Percentiles rank a stretch among this genome's conserved stretches.
phyloP scores from a whole-genome alignment of 2,113 vertebrate species.

The Charadrius vociferus region DNA sequence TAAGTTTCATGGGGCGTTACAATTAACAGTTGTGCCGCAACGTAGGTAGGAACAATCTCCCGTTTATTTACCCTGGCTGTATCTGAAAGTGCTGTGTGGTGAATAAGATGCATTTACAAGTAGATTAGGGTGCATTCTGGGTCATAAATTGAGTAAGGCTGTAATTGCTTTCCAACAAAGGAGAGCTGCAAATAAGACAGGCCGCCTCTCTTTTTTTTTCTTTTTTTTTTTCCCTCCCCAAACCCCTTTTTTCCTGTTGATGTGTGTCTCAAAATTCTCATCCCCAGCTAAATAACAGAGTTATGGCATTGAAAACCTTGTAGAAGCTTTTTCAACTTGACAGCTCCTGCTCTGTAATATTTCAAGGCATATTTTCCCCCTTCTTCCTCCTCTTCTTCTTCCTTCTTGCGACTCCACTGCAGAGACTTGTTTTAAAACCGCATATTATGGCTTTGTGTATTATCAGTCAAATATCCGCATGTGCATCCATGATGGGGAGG shows the following conservation, averaged over 20 bases:
- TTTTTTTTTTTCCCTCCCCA: not conserved
- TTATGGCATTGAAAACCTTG: conserved; percentile 19
- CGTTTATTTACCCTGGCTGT: conserved; percentile 69
- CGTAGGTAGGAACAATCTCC: conserved; percentile 75
- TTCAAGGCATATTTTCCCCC: conserved; percentile 18
- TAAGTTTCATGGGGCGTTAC: conserved; percentile 78
- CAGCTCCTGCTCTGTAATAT: conserved; percentile 41
- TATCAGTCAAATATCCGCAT: conserved; percentile 50
- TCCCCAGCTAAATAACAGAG: conserved; percentile 46
- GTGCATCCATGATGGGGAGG: conserved; percentile 30
- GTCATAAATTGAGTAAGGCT: conserved; percentile 75
- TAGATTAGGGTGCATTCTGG: conserved; percentile 73
- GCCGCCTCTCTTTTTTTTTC: not conserved
- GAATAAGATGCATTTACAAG: conserved; percentile 72
- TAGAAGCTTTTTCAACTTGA: conserved; percentile 23
- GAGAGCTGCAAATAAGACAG: conserved; percentile 67
- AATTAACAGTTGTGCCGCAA: conserved; percentile 73
- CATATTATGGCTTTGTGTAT: conserved; percentile 30
- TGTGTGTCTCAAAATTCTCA: conserved; percentile 37
- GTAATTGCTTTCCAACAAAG: conserved; percentile 76
- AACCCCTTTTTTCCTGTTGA: conserved; percentile 33
- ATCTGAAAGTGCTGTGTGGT: conserved; percentile 67
- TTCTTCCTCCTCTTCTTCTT: not conserved
- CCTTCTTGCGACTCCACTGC: not conserved
- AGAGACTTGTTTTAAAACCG: conserved; percentile 23